These are phyloP conservation scores for Cheilosia grossa DNA, from an alignment of 2,888 invertebrate species.

Conservation along the genomic window DNA sequence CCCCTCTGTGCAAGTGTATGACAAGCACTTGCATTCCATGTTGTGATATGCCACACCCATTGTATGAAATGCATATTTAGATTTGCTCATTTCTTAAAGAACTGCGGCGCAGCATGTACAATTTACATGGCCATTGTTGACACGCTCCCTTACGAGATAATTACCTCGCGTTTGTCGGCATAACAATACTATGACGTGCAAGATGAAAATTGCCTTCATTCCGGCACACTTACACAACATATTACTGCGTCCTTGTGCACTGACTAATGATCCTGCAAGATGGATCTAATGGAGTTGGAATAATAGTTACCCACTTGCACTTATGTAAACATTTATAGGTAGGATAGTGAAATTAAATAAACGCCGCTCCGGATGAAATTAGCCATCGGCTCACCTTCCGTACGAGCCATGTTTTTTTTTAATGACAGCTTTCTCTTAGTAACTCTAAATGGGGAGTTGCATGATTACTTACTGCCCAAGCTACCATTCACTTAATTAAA, in stretches of 20 bases:
- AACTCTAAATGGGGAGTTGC: constrained; percentile 29
- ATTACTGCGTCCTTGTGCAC: constrained; percentile 19
- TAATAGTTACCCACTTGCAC: constrained; percentile 13
- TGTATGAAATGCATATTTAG: constrained; percentile 28
- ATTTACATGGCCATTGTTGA: constrained; percentile 48
- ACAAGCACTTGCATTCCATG: constrained; percentile 19
- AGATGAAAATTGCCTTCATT: constrained; percentile 16
- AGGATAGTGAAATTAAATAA: constrained; percentile 5
- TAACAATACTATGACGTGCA: constrained; percentile 27
- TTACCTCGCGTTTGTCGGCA: constrained; percentile 29
- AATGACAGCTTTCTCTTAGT: constrained; percentile 4
- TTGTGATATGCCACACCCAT: constrained; percentile 44
- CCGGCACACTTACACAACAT: background rate
- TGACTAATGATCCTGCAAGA: constrained; percentile 43
- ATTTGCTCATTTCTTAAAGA: constrained; percentile 48
- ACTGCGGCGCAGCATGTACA: constrained; percentile 5
- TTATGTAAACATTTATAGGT: background rate
- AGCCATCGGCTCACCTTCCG: constrained; percentile 27
- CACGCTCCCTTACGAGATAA: constrained; percentile 51
- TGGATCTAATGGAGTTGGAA: constrained; percentile 46
- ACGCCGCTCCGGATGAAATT: constrained; percentile 30
- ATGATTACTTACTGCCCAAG: constrained; percentile 8
- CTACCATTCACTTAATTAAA: constrained; percentile 42
- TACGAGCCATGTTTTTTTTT: background rate
- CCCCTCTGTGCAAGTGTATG: constrained; percentile 16